These are phyloP conservation scores for Laticauda laticaudata DNA, from an alignment of 2,113 vertebrate species.

Conservation along the genomic window DNA sequence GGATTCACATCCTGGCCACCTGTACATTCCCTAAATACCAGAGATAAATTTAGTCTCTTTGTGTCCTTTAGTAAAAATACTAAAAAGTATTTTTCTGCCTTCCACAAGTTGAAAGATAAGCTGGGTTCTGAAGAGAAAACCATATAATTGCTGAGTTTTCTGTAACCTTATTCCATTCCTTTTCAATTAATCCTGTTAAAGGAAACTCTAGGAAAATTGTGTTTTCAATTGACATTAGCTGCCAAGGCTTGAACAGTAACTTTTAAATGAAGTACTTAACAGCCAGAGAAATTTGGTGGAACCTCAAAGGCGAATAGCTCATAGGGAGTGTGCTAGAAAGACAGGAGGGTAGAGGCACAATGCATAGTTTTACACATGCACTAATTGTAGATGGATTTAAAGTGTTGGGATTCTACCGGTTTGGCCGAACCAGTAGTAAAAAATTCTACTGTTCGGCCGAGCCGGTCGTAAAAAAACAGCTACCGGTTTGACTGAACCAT, in stretches of 20 bases:
- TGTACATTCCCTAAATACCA: not conserved
- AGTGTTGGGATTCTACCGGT: not conserved
- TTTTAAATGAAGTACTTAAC: not conserved
- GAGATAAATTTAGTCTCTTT: not conserved
- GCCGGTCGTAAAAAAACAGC: no score
- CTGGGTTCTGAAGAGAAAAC: not conserved
- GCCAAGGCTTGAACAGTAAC: not conserved
- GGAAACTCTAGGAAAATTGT: not conserved
- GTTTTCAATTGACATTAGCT: not conserved
- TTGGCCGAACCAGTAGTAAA: no score
- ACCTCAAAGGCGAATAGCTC: not conserved
- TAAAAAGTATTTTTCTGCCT: not conserved
- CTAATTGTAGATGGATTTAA: not conserved
- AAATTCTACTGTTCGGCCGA: no score
- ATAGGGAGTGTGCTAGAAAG: not conserved
- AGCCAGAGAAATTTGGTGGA: not conserved
- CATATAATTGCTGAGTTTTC: not conserved
- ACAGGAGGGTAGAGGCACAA: not conserved
- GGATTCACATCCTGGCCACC: not conserved
- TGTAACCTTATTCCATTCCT: not conserved
- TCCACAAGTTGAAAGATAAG: not conserved
- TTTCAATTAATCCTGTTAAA: not conserved
- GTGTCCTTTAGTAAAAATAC: not conserved
- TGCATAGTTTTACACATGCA: not conserved
- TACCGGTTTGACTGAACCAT: no score